These are phyloP conservation scores for Caenorhabditis becei DNA, from an alignment of 2,888 invertebrate species.

Conservation along the genomic window DNA sequence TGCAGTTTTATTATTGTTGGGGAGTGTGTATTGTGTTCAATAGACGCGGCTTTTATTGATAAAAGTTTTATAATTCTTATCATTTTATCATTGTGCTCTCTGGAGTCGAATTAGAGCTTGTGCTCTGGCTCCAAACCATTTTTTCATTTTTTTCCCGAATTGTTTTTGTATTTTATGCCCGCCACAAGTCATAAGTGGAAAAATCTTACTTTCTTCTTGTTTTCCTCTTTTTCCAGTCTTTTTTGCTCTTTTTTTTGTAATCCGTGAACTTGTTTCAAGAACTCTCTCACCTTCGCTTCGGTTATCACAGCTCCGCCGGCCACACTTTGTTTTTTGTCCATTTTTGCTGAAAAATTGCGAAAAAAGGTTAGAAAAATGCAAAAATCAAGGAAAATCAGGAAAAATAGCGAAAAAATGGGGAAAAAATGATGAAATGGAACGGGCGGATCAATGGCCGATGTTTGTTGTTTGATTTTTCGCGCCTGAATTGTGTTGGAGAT, in stretches of 20 bases:
- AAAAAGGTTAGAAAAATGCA: neutral
- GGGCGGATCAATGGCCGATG: neutral
- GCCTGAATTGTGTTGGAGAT: slow-evolving; percentile 11
- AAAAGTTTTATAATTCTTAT: slow-evolving; percentile 16
- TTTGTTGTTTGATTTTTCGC: slow-evolving; percentile 28
- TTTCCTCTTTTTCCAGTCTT: no score
- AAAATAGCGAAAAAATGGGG: neutral
- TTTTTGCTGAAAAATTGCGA: slow-evolving; percentile 1
- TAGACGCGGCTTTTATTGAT: slow-evolving; percentile 17
- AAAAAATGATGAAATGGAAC: neutral
- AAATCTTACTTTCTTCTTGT: no score
- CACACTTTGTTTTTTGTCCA: slow-evolving; percentile 54
- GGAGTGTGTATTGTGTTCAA: slow-evolving; percentile 12
- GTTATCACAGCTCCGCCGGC: no score
- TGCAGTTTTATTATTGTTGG: slow-evolving; percentile 38
- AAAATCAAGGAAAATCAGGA: neutral
- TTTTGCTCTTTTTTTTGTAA: no score
- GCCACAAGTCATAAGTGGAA: neutral
- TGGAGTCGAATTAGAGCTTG: slow-evolving; percentile 8
- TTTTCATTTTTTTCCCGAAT: neutral
- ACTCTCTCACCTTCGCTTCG: slow-evolving; percentile 46
- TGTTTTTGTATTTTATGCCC: slow-evolving; percentile 2
- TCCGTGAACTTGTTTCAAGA: no score
- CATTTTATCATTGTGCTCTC: slow-evolving; percentile 22
- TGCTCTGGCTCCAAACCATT: neutral